Evolutionary conservation across 1,140 invertebrate genomes (phyloP).

Genomic region (Hylaeus anthracinus): DNA sequence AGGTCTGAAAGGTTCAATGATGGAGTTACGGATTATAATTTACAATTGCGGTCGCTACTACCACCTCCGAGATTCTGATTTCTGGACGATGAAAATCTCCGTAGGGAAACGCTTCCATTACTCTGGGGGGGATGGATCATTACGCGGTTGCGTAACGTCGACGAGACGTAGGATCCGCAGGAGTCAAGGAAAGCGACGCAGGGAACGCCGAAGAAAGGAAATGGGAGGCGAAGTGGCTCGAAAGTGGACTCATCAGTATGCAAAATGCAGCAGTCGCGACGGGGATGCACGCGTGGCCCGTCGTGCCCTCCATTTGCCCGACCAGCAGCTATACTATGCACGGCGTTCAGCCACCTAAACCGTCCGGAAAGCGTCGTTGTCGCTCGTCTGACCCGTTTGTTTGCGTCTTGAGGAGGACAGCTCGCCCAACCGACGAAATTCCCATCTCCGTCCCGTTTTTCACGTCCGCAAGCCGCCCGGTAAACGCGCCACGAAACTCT

Average conservation of each 20-base stretch:
- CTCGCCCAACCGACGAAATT: constrained; percentile 24
- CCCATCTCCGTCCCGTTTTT: constrained; percentile 27
- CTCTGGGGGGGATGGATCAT: neutral
- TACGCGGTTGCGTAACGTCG: neutral
- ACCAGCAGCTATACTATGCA: constrained; percentile 32
- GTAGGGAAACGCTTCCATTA: neutral
- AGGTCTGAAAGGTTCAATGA: too few species aligned
- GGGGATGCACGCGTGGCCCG: constrained; percentile 58
- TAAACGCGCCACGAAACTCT: too few species aligned
- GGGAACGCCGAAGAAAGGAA: constrained; percentile 70
- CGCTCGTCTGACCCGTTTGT: neutral
- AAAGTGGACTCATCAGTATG: constrained; percentile 74
- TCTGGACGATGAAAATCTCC: too few species aligned
- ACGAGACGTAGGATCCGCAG: neutral
- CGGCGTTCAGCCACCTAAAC: constrained; percentile 38
- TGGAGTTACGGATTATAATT: too few species aligned
- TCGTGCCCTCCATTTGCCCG: constrained; percentile 63
- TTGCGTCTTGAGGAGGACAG: neutral
- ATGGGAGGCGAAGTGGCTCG: constrained; percentile 63
- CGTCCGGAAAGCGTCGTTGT: neutral
- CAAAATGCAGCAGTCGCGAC: constrained; percentile 67
- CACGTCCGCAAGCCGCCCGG: constrained; percentile 13
- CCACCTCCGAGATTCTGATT: neutral
- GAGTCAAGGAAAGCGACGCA: constrained; percentile 63
- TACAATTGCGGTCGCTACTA: too few species aligned